A percentile compares a stretch with the other conserved stretches of the same genome.
Conservation (phyloP, 2,888 invertebrate species). For the Adelognathus sp. region DNA sequence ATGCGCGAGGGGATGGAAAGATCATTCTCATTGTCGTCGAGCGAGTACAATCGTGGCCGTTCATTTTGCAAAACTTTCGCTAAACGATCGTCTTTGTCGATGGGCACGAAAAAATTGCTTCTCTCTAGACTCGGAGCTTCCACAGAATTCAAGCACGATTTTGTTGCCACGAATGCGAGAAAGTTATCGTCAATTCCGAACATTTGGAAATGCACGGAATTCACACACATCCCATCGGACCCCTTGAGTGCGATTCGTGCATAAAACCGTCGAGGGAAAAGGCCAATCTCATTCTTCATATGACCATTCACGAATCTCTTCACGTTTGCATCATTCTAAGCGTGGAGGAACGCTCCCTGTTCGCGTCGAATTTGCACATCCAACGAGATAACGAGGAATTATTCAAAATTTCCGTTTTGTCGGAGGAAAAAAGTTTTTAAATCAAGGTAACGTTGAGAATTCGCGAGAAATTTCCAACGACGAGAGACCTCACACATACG, state of each 20-base stretch:
- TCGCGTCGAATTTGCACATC: constrained; percentile 76
- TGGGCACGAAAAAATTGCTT: constrained; percentile 1
- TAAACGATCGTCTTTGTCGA: neutral
- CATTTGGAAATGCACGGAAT: constrained; percentile 81
- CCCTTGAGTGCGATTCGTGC: constrained; percentile 83
- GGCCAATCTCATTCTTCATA: constrained; percentile 79
- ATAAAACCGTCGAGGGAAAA: constrained; percentile 83
- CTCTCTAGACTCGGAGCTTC: constrained; percentile 39
- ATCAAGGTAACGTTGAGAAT: no score
- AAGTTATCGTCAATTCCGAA: constrained; percentile 81
- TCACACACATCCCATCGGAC: constrained; percentile 79
- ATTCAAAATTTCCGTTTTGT: no score
- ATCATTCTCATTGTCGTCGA: neutral
- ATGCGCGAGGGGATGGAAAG: neutral
- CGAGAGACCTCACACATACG: no score
- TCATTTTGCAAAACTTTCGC: neutral
- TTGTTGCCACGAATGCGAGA: constrained; percentile 79
- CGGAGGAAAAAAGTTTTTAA: no score
- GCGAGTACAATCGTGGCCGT: neutral
- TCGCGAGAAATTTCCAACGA: no score
- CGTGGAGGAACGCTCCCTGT: neutral
- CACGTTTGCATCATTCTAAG: constrained; percentile 51
- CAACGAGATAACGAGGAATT: constrained; percentile 81
- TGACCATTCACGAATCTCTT: constrained; percentile 44
- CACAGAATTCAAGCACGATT: constrained; percentile 16